Base-by-base conservation (phyloP, 2,797 vertebrate genomes). In the Sebastes miniatus region DNA sequence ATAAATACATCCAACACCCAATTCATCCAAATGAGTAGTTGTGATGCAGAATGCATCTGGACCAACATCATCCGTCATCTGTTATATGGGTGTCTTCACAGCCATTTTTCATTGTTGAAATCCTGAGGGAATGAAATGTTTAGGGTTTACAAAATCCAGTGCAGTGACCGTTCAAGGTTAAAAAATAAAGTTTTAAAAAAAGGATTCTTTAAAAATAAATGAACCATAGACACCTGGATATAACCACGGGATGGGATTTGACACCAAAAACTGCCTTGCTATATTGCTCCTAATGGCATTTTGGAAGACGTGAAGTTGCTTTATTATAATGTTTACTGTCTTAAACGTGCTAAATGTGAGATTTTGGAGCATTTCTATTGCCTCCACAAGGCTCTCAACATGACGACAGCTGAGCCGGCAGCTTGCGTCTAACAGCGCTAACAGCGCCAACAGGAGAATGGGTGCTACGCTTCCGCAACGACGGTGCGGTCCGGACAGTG, bases 1-100 rank as follows among this genome's bases (percentile, higher is more conserved):
- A 67, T 77, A 52, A 81, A 87, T 84, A 62, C 54, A 78, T 86
- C 85, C 64, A 80, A n/a, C 12, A 65, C 25, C 10, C 59, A 12
- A n/a, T 56, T 78, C 79, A 74, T 74, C 82, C 58, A 78, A 79
- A 75, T 59, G 70, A 73, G 81, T 8, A 54, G 61, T 16, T 64
- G 18, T 36, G 29, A 72, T 72, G 69, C 68, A 64, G 54, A 67
- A 77, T 36, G 20, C 47, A 76, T 76, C 32, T 68, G 73, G 29
- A 62, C 78, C 27, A 77, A 77, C 24, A 52, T 64, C 50, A 71
- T 66, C 66, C 27, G 72, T 87, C 73, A 74, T 72, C 25, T 61
- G 67, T 67, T 73, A 14, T 3, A 78, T 18, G 47, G 61, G 14
- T 34, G 31, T 29, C 67, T 65, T 72, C n/a, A 65, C 47, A 22